Base-by-base conservation (phyloP, 92 coral and sea anemone genomes). In the Epizoanthus ramosus region DNA sequence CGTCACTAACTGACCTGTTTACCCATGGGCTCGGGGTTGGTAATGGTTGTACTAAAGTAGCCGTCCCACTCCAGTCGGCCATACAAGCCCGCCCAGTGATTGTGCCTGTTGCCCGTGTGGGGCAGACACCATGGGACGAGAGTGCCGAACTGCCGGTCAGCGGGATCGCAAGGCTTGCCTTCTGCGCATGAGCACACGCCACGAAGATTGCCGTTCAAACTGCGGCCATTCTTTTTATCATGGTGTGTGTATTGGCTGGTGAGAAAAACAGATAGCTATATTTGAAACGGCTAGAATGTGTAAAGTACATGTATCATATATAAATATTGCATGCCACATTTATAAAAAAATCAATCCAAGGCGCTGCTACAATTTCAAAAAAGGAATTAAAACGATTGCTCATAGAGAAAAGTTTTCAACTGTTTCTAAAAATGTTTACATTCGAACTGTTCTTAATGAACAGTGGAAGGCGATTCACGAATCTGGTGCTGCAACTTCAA, bases 11-110 rank as follows among this genome's bases (percentile, higher is more conserved):
- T 39, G 75, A 96, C 99, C 98, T 96, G 99, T 75, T 96, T 96
- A 25, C 99, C 99, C 99, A 96, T 96, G 64, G 99, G 99, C 64
- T 96, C 99, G 82, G 99, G 99, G 80, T 96, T 96, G 58, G 99
- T 96, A 77, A 96, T 92, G 59, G 99, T 96, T 13, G 99, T 96
- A 84, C 99, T 96, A 67, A 96, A 96, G 83, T 84, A 96, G 25
- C 99, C 99, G 75, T 96, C 98, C 99, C 99, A 96, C 73, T 96
- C 99, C 68, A 96, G 95, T 18, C 99, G 89, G 10, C 99, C 99
- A 65, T 96, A 96, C 67, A 96, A 87, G 33, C 99, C 99, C 50
- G 99, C 98, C 99, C 99, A 96, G 67, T 96, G 91, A 61, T 96
- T 96, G 84, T 96, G 99, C 57, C 99, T 83, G 80, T 96, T 96